These are phyloP conservation scores for Euglossa dilemma DNA, from an alignment of 1,140 invertebrate genomes.

Conservation along the genomic window DNA sequence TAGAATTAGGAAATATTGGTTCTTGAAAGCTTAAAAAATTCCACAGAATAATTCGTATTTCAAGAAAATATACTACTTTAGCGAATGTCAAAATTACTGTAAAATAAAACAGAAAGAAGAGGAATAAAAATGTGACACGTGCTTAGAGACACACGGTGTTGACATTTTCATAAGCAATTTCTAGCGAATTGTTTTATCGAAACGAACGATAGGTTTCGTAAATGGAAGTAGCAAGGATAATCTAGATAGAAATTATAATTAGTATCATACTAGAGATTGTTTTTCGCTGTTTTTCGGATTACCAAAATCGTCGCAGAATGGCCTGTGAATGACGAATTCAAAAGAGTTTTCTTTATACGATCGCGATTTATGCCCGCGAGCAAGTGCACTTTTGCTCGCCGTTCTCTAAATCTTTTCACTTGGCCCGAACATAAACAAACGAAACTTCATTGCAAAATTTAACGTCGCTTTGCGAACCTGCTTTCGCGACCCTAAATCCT, in stretches of 20 bases:
- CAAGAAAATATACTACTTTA: too few relatives aligned
- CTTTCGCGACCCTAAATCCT: neutral
- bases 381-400: neutral
- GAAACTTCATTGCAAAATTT: neutral
- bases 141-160: too few relatives aligned
- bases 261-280: too few relatives aligned
- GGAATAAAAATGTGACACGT: too few relatives aligned
- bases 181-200: neutral
- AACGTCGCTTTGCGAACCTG: neutral
- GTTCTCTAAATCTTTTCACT: neutral
- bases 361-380: neutral
- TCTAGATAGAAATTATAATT: too few relatives aligned
- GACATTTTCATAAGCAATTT: neutral
- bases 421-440: neutral
- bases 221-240: neutral
- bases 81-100: too few relatives aligned
- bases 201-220: neutral
- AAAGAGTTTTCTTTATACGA: too few relatives aligned
- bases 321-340: neutral
- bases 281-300: conserved; percentile 3
- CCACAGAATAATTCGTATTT: too few relatives aligned
- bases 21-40: too few relatives aligned
- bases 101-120: too few relatives aligned
- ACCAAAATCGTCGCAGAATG: neutral
- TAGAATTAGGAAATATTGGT: too few relatives aligned